Percentiles rank a stretch among this genome's conserved stretches.
phyloP scores from a whole-genome alignment of 2,888 invertebrate species.

The Sarcophaga subvicina region DNA sequence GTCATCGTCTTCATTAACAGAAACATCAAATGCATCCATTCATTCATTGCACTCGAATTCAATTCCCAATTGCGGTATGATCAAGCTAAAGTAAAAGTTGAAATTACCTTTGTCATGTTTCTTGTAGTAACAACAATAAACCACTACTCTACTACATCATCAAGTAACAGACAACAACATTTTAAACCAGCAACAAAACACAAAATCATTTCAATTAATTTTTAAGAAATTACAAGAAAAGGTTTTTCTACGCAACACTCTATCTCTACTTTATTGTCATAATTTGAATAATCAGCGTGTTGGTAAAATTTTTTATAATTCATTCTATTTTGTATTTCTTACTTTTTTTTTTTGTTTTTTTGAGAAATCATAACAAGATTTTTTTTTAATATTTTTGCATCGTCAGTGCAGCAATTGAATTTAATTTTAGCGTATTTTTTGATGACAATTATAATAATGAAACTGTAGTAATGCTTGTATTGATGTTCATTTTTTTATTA shows the following conservation, averaged over 20 bases:
- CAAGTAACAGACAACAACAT: constrained; percentile 70
- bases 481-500: not conserved
- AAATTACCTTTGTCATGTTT: constrained; percentile 74
- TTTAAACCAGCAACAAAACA: constrained; percentile 57
- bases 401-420: not conserved
- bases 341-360: not conserved
- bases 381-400: not conserved
- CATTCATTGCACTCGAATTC: constrained; percentile 64
- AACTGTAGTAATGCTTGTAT: not conserved
- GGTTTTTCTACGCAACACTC: constrained; percentile 63
- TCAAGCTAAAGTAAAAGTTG: constrained; percentile 70
- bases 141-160: constrained; percentile 50
- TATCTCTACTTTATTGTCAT: constrained; percentile 42
- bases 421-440: not conserved
- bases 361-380: not conserved
- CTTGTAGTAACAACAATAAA: constrained; percentile 54
- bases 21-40: constrained; percentile 58
- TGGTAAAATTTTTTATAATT: not conserved
- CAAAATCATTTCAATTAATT: constrained; percentile 68
- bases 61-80: constrained; percentile 69
- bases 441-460: no score
- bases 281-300: constrained; percentile 60
- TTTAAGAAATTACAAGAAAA: constrained; percentile 58
- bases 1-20: constrained; percentile 32
- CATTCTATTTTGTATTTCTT: no score